These are phyloP conservation scores for Drosophila bifasciata DNA, from an alignment of 1,140 invertebrate genomes.

Conservation along the genomic window DNA sequence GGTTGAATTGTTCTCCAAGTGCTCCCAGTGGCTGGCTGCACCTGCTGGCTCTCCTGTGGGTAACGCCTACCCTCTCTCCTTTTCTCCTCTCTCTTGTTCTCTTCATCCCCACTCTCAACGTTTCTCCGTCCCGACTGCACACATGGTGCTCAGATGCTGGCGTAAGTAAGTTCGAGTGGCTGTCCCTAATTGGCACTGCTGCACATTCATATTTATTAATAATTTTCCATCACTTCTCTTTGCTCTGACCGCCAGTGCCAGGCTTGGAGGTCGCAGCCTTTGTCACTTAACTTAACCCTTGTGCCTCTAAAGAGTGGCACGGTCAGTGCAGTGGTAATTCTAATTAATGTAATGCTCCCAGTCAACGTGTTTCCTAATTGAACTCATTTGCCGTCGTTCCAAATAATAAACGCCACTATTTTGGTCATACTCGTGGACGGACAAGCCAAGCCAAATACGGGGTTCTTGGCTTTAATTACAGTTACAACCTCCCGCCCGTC, in stretches of 20 bases:
- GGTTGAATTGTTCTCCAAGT: conserved; percentile 30
- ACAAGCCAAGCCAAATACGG: conserved; percentile 22
- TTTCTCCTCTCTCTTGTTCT: no score
- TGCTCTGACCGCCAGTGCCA: conserved; percentile 12
- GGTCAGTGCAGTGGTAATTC: conserved; percentile 47
- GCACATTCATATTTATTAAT: conserved; percentile 57
- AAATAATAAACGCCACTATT: conserved; percentile 18
- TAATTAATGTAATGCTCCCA: conserved; percentile 65
- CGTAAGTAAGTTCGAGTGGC: conserved; percentile 30
- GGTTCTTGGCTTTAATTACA: conserved; percentile 63
- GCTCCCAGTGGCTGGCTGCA: conserved; percentile 33
- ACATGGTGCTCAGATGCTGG: conserved; percentile 67
- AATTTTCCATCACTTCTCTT: conserved; percentile 54
- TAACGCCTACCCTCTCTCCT: not conserved
- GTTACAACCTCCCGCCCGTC: conserved; percentile 41
- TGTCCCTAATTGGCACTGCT: conserved; percentile 62
- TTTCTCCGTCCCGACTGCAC: conserved; percentile 23
- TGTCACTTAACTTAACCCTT: conserved; percentile 40
- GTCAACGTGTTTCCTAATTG: conserved; percentile 52
- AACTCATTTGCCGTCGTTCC: conserved; percentile 34
- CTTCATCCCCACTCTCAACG: not conserved
- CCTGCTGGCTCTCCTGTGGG: conserved; percentile 28
- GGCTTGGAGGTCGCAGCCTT: conserved; percentile 52
- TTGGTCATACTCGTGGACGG: conserved; percentile 4
- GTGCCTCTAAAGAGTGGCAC: conserved; percentile 42